These are phyloP conservation scores for Nansenia antarctica DNA, from an alignment of 2,113 vertebrate species.

Conservation along the genomic window DNA sequence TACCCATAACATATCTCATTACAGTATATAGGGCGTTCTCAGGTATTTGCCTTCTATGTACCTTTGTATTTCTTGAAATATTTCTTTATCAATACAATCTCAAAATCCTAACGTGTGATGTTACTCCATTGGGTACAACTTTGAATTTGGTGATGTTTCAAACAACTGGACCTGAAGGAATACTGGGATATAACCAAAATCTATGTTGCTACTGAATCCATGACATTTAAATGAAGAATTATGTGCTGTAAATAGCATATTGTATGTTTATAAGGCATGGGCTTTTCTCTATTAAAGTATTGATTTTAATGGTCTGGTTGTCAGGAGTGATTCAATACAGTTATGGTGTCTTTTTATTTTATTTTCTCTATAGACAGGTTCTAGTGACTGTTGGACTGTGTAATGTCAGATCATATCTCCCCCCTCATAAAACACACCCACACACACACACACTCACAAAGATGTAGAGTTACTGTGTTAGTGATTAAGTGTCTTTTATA, in stretches of 20 bases:
- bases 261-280: constrained; percentile 70
- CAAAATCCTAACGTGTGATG: constrained; percentile 34
- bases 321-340: background rate
- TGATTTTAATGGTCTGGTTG: constrained; percentile 45
- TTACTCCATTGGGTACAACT: constrained; percentile 28
- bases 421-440: background rate
- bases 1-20: constrained; percentile 53
- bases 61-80: constrained; percentile 55
- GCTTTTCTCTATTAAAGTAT: constrained; percentile 67
- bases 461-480: too few relatives aligned
- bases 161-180: background rate
- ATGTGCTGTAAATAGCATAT: constrained; percentile 65
- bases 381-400: background rate
- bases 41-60: constrained; percentile 84
- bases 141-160: constrained; percentile 45
- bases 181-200: constrained; percentile 7
- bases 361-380: constrained; percentile 4
- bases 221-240: constrained; percentile 59
- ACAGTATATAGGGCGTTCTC: constrained; percentile 95
- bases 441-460: background rate
- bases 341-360: constrained; percentile 9
- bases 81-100: constrained; percentile 52
- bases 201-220: constrained; percentile 19
- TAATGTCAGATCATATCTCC: background rate
- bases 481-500: too few relatives aligned